Conservation (phyloP, 2,888 invertebrate genomes). For the Protophormia terraenovae region DNA sequence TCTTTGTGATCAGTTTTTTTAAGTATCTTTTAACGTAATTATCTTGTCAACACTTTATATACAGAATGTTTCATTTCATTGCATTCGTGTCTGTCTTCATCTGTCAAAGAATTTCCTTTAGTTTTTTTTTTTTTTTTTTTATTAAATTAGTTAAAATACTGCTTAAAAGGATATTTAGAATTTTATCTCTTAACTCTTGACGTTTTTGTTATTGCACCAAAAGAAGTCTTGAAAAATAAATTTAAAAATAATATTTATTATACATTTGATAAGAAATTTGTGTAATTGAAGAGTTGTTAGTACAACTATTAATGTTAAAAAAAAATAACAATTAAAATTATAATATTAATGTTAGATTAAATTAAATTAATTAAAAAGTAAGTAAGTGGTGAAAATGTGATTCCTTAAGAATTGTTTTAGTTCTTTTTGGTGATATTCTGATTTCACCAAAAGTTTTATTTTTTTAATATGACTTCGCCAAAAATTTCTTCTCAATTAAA, state of each 20-base stretch:
- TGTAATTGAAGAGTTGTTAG: background rate
- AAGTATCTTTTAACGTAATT: slow-evolving; percentile 66
- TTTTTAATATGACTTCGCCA: too few species aligned
- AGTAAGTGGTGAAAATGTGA: too few species aligned
- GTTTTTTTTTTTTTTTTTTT: background rate
- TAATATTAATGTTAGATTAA: too few species aligned
- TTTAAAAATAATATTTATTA: background rate
- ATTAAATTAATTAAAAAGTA: too few species aligned
- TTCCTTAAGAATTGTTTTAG: too few species aligned
- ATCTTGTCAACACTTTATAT: slow-evolving; percentile 69
- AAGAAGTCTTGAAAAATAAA: background rate
- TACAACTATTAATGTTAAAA: too few species aligned
- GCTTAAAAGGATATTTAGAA: slow-evolving; percentile 41
- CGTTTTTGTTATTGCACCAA: background rate
- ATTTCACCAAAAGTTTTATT: too few species aligned
- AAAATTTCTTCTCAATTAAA: too few species aligned
- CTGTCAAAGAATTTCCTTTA: slow-evolving; percentile 50
- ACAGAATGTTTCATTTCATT: slow-evolving; percentile 58
- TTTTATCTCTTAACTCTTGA: background rate
- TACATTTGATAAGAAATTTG: background rate
- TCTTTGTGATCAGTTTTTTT: slow-evolving; percentile 52
- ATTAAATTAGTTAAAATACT: slow-evolving; percentile 34
- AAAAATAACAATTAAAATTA: too few species aligned
- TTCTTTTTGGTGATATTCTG: too few species aligned
- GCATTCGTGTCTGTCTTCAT: slow-evolving; percentile 56